Percentiles rank a stretch among this genome's conserved stretches.
These are phyloP conservation scores for Ia io DNA, from an alignment of 2,113 vertebrate species.

Conservation along the genomic window DNA sequence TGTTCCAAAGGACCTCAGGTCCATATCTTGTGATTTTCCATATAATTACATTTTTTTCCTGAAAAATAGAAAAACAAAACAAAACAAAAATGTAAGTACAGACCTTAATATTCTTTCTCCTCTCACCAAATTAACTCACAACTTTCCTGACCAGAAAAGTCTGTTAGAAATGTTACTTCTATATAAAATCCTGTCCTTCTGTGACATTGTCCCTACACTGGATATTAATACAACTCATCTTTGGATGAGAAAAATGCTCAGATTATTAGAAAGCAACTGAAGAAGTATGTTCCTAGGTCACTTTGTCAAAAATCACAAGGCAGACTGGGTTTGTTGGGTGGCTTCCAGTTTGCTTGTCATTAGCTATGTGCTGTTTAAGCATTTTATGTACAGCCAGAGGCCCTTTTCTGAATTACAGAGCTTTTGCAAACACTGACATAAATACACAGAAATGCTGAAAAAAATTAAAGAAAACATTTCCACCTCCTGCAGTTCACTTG, in stretches of 20 bases:
- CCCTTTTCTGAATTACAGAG: conserved; percentile 49
- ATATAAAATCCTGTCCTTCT: fast-evolving
- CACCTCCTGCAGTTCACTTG: conserved; percentile 29
- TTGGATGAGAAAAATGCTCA: neutral
- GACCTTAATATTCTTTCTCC: neutral
- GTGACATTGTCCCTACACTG: fast-evolving
- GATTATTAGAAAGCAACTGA: neutral
- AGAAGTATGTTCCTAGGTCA: neutral
- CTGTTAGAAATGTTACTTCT: neutral
- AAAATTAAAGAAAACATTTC: conserved; percentile 60
- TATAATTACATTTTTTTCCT: conserved; percentile 20
- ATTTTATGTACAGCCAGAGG: conserved; percentile 41
- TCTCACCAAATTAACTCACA: neutral
- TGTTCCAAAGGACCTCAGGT: neutral
- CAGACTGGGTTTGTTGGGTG: neutral
- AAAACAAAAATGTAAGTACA: neutral
- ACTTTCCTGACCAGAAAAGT: neutral
- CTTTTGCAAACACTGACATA: conserved; percentile 47
- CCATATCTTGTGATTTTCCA: neutral
- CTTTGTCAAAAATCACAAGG: neutral
- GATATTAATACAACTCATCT: neutral
- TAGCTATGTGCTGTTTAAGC: neutral
- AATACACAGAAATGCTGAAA: conserved; percentile 54
- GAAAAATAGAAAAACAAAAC: neutral
- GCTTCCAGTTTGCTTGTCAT: neutral